phyloP scores from a whole-genome alignment of 1,140 invertebrate species.

The Aphaenogaster floridana region DNA sequence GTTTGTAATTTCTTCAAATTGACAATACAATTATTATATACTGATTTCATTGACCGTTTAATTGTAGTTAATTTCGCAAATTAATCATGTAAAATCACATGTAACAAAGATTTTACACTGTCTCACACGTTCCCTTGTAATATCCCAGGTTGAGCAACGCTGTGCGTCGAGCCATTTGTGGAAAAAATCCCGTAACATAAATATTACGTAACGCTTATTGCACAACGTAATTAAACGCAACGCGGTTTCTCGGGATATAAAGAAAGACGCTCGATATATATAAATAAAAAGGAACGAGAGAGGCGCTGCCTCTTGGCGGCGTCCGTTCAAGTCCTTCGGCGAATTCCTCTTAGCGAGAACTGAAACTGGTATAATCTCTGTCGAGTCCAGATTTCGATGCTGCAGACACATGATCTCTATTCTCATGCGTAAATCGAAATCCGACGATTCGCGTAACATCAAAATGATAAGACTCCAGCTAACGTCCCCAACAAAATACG shows the following conservation, averaged over 20 bases:
- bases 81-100: neutral
- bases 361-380: conserved; percentile 15
- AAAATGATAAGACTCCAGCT: neutral
- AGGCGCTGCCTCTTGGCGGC: neutral
- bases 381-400: neutral
- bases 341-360: conserved; percentile 39
- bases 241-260: conserved; percentile 15
- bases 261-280: conserved; percentile 27
- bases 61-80: neutral
- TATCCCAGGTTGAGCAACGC: conserved; percentile 5
- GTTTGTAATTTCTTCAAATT: neutral
- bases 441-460: neutral
- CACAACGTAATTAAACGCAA: conserved; percentile 52
- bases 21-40: neutral
- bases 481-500: neutral
- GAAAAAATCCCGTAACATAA: conserved; percentile 41
- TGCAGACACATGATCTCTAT: neutral
- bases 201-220: conserved; percentile 49
- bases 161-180: neutral
- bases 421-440: neutral
- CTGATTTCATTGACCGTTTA: neutral
- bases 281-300: conserved; percentile 30
- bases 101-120: neutral
- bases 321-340: conserved; percentile 28
- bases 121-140: neutral